Evolutionary conservation across 2,113 vertebrate genomes (phyloP).

Genomic region (Carlito syrichta): DNA sequence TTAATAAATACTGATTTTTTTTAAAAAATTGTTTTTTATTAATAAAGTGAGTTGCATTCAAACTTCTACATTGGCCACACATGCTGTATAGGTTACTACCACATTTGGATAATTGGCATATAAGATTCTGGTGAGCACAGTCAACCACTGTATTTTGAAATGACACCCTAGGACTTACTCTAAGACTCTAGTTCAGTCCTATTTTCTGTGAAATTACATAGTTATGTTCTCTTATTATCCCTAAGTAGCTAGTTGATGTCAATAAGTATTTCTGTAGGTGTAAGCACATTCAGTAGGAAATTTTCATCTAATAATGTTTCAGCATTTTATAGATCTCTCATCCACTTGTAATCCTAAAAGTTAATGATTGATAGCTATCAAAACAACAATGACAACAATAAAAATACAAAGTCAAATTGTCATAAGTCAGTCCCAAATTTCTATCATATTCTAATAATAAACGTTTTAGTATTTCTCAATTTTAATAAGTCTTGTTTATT

Average conservation of each 20-base stretch:
- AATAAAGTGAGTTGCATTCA: background rate
- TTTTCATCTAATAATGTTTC: background rate
- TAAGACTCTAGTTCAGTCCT: background rate
- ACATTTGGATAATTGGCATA: background rate
- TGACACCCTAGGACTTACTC: accelerated
- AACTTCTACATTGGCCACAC: background rate
- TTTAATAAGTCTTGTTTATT: background rate
- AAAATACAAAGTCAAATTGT: background rate
- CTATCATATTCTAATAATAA: background rate
- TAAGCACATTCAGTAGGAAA: background rate
- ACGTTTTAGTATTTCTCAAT: background rate
- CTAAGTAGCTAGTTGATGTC: background rate
- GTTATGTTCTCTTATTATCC: background rate
- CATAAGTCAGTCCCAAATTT: background rate
- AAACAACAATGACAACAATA: too few species aligned
- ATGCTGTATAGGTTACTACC: background rate
- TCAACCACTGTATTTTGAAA: background rate
- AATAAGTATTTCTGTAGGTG: background rate
- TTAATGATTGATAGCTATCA: background rate
- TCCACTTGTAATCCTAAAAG: background rate
- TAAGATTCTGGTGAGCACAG: background rate
- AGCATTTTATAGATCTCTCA: background rate
- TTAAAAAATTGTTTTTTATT: too few species aligned
- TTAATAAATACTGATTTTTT: too few species aligned
- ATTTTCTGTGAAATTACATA: background rate